Conservation (phyloP, 2,888 invertebrate genomes). For the Chaetogeoica ovagalla region DNA sequence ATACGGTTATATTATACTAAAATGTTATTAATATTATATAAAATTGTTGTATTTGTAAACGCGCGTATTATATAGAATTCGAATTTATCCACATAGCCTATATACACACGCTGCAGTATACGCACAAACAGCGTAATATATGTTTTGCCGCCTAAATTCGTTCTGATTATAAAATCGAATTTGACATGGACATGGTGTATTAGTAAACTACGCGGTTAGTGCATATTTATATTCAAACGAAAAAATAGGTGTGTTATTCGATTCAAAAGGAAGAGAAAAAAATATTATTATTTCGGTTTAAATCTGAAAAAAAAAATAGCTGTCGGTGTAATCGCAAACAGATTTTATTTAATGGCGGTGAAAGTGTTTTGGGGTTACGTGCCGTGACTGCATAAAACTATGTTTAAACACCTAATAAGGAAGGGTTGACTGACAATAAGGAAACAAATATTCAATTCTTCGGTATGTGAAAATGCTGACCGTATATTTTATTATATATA, state of each 20-base stretch:
- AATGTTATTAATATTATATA: too few species aligned
- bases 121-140: neutral
- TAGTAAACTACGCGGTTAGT: neutral
- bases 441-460: conserved; percentile 11
- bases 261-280: neutral
- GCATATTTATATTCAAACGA: neutral
- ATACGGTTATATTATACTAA: too few species aligned
- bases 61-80: too few species aligned
- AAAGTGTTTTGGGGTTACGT: conserved; percentile 43
- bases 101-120: neutral
- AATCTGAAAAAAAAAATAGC: neutral
- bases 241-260: conserved; percentile 11
- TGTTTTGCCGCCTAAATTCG: conserved; percentile 14
- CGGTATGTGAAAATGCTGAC: conserved; percentile 5
- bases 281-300: neutral
- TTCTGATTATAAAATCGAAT: conserved; percentile 42
- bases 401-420: conserved; percentile 47
- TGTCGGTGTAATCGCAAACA: conserved; percentile 32
- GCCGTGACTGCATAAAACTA: conserved; percentile 9
- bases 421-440: conserved; percentile 44
- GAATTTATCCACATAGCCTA: too few species aligned
- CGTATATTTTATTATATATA: neutral
- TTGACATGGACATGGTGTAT: conserved; percentile 15
- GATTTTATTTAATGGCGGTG: conserved; percentile 2
- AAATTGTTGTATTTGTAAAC: too few species aligned